Evolutionary conservation across 2,113 vertebrate genomes (phyloP), one percentile per base, ranked within the genome.

Genomic region (Periophthalmus modestus): DNA sequence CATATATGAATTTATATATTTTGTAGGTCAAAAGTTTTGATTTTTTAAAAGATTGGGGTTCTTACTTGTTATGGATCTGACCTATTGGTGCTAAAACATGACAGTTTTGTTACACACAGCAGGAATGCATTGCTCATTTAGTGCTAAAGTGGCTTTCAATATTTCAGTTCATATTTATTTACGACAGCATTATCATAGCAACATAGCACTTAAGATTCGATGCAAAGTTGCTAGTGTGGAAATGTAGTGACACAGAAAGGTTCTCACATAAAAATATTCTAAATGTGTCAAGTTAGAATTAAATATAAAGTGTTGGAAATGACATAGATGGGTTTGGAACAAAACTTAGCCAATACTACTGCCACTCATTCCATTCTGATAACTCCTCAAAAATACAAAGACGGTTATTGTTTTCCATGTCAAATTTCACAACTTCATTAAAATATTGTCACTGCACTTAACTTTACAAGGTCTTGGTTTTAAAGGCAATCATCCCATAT

Each of bases 31-130:
- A n/a, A 66, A 10, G 13, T 34, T 7, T 65, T 28, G 24, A 23
- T 46, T 65, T 10, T 65, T 16, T 47, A 48, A 15, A 28, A 28
- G 28, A 24, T 67, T 23, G 36, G 23, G 66, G 14, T 48, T 67
- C 39, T 23, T 39, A 14, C 50, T 52, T 28, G 24, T 59, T 24
- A 48, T 46, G 48, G 50, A 62, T 74, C 57, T 21, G 57, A 58
- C 73, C 55, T 66, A 70, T 71, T 76, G 73, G 76, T 86, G 78
- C 84, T 81, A 70, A 75, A 68, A 75, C 71, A 33, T 34, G 59
- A 33, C 59, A 18, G 24, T 34, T 18, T 66, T 71, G 46, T 62
- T 13, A 67, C 23, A 47, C 43, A 46, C 15, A 11, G 3, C 28
- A 7, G 57, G 4, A 36, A 33, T 7, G 4, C 61, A 33, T 10